Percentiles rank a stretch among this genome's conserved stretches.
phyloP scores from a whole-genome alignment of 2,888 invertebrate species.

The Drosophila buzzatii region DNA sequence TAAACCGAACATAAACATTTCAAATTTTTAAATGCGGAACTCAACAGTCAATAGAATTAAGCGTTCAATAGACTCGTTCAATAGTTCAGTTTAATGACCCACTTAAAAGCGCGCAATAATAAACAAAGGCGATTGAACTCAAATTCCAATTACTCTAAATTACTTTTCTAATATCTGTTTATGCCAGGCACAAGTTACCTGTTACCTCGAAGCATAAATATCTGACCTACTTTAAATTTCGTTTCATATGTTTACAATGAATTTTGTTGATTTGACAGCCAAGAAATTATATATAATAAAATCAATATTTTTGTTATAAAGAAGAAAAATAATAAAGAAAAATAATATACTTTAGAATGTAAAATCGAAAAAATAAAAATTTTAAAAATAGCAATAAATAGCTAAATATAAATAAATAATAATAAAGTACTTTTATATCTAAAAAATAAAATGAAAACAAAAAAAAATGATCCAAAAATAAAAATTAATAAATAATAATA shows the following conservation, averaged over 20 bases:
- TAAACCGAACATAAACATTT: neutral
- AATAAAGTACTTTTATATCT: too few species aligned
- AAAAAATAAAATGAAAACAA: too few species aligned
- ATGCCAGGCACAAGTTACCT: neutral
- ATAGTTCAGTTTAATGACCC: neutral
- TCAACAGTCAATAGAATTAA: constrained; percentile 1
- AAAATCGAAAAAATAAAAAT: too few species aligned
- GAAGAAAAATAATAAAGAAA: too few species aligned
- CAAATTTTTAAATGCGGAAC: neutral
- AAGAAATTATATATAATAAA: too few species aligned
- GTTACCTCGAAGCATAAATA: neutral
- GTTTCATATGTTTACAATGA: neutral
- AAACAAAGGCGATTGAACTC: neutral
- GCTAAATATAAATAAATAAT: too few species aligned
- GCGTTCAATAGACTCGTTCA: neutral
- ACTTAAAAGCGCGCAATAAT: neutral
- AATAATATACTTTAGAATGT: too few species aligned
- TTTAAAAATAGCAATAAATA: too few species aligned
- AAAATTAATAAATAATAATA: too few species aligned
- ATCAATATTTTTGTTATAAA: too few species aligned
- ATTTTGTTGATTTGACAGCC: neutral
- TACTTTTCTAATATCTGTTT: neutral
- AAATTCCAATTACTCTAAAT: neutral
- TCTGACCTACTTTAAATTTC: neutral
- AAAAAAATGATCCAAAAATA: too few species aligned